A percentile compares a stretch with the other conserved stretches of the same genome.
Conservation (phyloP, 1,140 invertebrate genomes). For the Chionoecetes opilio region DNA sequence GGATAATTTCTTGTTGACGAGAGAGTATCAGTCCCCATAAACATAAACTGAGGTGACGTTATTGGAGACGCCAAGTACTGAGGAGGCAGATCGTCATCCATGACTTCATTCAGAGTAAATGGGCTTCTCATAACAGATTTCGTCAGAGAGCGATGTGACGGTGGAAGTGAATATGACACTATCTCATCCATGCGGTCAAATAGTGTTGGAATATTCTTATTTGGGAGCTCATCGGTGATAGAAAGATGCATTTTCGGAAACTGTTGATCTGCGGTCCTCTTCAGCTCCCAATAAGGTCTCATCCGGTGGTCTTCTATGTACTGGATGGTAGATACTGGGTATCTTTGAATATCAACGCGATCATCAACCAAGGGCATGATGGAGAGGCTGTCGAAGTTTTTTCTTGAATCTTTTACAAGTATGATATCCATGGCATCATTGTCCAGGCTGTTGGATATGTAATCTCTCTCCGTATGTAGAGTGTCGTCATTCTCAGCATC, state of each 20-base stretch:
- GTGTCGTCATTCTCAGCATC: background rate
- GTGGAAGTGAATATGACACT: background rate
- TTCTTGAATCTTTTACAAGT: background rate
- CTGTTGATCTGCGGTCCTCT: background rate
- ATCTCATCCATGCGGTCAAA: background rate
- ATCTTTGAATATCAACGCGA: background rate
- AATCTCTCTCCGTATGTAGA: background rate
- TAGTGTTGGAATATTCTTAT: background rate
- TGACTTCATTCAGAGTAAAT: background rate
- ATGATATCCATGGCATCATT: constrained; percentile 7
- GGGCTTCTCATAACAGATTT: background rate
- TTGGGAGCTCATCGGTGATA: background rate
- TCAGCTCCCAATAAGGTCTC: background rate
- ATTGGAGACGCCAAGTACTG: background rate
- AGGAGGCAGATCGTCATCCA: background rate
- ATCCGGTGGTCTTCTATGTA: background rate
- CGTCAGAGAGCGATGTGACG: background rate
- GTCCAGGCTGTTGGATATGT: background rate
- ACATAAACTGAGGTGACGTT: background rate
- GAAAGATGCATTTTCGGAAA: background rate
- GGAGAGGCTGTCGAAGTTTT: background rate
- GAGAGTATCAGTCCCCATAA: background rate
- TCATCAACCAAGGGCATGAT: background rate
- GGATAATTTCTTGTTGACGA: background rate
- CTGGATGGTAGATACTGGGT: background rate